Evolutionary conservation across 2,113 vertebrate species (phyloP).

Genomic region (Pterocles gutturalis): DNA sequence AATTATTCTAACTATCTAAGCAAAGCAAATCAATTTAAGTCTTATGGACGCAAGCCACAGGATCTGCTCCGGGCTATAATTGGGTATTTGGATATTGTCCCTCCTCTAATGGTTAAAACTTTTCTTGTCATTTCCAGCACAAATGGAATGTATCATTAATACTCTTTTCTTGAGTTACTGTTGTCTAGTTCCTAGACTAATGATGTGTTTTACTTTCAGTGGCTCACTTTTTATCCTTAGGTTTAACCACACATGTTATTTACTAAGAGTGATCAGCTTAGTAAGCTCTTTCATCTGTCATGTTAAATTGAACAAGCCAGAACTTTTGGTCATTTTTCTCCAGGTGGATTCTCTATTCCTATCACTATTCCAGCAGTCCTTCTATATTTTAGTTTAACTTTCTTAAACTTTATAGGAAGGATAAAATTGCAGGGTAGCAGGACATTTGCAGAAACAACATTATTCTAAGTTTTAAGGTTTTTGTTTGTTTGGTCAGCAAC

Average conservation of each 20-base stretch:
- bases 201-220: not conserved
- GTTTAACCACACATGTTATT: not conserved
- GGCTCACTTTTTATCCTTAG: not conserved
- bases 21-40: not conserved
- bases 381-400: not conserved
- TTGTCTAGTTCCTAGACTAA: not conserved
- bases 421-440: not conserved
- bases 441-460: not conserved
- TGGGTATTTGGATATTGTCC: not conserved
- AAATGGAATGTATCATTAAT: not conserved
- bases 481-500: not conserved
- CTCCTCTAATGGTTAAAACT: not conserved
- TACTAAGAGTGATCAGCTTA: not conserved
- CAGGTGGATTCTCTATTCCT: not conserved
- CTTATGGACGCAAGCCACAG: not conserved
- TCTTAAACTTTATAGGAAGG: not conserved
- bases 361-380: not conserved
- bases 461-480: not conserved
- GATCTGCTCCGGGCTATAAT: not conserved
- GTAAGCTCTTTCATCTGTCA: not conserved
- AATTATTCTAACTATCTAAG: not conserved
- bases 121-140: not conserved
- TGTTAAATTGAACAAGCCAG: not conserved
- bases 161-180: not conserved
- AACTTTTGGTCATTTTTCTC: not conserved